These are phyloP conservation scores for Ectropis crepuscularia DNA, from an alignment of 2,888 invertebrate species.

Conservation along the genomic window DNA sequence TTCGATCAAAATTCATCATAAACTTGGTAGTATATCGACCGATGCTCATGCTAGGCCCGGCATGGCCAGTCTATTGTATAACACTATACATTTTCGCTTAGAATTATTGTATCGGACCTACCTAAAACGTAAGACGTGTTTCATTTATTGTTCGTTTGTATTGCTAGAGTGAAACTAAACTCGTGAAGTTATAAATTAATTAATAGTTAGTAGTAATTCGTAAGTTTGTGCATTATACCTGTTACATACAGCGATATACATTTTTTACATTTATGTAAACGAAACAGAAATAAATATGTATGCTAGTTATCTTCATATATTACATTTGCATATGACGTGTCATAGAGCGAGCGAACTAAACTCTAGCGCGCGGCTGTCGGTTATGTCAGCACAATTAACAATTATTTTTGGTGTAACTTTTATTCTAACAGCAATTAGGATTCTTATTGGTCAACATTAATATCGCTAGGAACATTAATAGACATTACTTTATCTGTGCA, in stretches of 20 bases:
- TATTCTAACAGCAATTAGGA: too few relatives aligned
- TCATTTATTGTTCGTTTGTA: constrained; percentile 76
- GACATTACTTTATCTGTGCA: too few relatives aligned
- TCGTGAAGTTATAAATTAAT: constrained; percentile 59
- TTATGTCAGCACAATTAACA: too few relatives aligned
- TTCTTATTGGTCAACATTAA: too few relatives aligned
- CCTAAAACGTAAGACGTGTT: constrained; percentile 74
- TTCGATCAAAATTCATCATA: too few relatives aligned
- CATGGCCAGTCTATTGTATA: constrained; percentile 68
- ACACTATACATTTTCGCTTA: constrained; percentile 82
- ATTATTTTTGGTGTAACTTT: too few relatives aligned
- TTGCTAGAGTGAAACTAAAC: constrained; percentile 60
- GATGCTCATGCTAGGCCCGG: constrained; percentile 53
- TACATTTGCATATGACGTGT: constrained; percentile 70
- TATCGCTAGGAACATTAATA: too few relatives aligned
- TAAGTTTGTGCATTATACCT: constrained; percentile 77
- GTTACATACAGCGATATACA: constrained; percentile 72
- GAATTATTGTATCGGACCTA: constrained; percentile 81
- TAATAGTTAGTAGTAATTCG: constrained; percentile 48
- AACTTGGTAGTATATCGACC: too few relatives aligned
- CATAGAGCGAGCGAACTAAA: neutral
- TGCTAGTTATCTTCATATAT: constrained; percentile 64
- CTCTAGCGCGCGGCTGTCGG: too few relatives aligned
- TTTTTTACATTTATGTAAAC: constrained; percentile 69
- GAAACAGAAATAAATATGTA: constrained; percentile 58